phyloP scores from a whole-genome alignment of 2,797 vertebrate species.

The Chiroxiphia lanceolata region DNA sequence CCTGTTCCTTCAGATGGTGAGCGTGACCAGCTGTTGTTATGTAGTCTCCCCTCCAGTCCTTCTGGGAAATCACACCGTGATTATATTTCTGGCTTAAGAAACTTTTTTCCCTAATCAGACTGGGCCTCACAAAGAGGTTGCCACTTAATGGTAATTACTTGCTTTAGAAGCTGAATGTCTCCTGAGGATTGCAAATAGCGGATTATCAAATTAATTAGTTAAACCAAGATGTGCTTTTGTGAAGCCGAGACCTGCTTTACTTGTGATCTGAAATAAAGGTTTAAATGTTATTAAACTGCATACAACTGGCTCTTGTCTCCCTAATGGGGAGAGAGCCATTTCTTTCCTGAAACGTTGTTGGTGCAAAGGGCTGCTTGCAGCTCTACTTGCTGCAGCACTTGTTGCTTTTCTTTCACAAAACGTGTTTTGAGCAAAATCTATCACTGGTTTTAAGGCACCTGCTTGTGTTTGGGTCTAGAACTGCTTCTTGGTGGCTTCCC shows the following conservation, averaged over 20 bases:
- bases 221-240: conserved; percentile 60
- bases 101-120: conserved; percentile 44
- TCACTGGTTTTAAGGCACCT: not conserved
- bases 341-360: not conserved
- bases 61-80: conserved; percentile 51
- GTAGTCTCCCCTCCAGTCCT: not conserved
- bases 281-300: not conserved
- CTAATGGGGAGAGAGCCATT: not conserved
- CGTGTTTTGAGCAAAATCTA: not conserved
- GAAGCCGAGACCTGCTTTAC: conserved; percentile 6
- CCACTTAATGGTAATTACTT: conserved; percentile 65
- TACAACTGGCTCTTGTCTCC: not conserved
- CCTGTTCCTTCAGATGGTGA: not conserved
- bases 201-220: conserved; percentile 71
- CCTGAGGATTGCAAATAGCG: conserved; percentile 48
- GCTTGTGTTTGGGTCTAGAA: not conserved
- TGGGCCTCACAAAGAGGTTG: conserved; percentile 52
- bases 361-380: not conserved
- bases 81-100: conserved; percentile 64
- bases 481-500: not conserved
- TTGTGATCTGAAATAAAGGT: conserved; percentile 36
- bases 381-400: not conserved
- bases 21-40: conserved; percentile 43
- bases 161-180: conserved; percentile 44
- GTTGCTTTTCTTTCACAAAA: not conserved